Evolutionary conservation across 2,888 invertebrate species (phyloP).

Genomic region (Conomelus anceps): DNA sequence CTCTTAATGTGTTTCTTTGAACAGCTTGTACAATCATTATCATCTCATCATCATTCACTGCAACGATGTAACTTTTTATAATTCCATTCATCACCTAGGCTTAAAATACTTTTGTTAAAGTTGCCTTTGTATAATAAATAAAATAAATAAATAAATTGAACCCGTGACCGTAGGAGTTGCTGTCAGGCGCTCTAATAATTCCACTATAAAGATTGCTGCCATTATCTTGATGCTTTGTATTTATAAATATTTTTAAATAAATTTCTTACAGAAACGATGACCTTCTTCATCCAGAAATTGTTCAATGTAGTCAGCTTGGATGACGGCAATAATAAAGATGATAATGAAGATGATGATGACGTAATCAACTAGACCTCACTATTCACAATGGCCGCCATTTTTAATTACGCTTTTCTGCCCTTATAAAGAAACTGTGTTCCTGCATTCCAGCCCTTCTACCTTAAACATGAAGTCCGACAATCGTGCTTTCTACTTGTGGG

Average conservation of each 20-base stretch:
- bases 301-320: conserved; percentile 22
- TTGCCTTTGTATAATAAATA: no score
- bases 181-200: no score
- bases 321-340: not conserved
- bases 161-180: no score
- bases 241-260: not conserved
- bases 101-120: no score
- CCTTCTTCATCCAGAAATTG: conserved; percentile 29
- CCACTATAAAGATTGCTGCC: no score
- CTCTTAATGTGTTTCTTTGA: no score
- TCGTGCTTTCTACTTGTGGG: no score
- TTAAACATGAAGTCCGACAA: not conserved
- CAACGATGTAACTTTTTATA: no score
- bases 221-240: not conserved
- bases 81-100: no score
- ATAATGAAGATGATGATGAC: not conserved
- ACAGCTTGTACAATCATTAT: no score
- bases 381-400: not conserved
- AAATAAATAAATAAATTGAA: no score
- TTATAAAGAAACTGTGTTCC: not conserved
- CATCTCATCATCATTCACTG: no score
- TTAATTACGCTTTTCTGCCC: not conserved
- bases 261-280: conserved; percentile 26
- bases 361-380: not conserved
- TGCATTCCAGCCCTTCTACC: not conserved